Evolutionary conservation across 2,797 vertebrate species (phyloP).

Genomic region (Molossus alvarezi): DNA sequence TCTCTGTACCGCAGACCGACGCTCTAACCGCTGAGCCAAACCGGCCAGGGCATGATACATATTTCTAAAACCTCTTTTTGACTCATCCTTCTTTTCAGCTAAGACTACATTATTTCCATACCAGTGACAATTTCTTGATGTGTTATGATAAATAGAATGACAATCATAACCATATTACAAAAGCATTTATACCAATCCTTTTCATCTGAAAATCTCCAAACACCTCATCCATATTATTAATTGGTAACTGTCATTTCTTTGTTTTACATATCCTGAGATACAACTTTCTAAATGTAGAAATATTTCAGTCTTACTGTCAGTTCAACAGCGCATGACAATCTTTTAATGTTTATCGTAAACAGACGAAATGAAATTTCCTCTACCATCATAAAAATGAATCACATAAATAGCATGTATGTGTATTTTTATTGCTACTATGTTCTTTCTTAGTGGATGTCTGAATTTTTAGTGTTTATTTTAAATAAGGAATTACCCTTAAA

Average conservation of each 20-base stretch:
- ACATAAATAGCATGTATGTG: not conserved
- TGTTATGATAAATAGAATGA: not conserved
- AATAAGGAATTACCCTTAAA: conserved; percentile 38
- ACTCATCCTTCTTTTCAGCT: not conserved
- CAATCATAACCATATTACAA: not conserved
- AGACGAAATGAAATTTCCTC: conserved; percentile 19
- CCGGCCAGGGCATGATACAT: not conserved
- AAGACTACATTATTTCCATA: not conserved
- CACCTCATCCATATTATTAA: not conserved
- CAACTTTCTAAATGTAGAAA: not conserved
- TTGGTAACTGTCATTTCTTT: not conserved
- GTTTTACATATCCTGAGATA: conserved; percentile 11
- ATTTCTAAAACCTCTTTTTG: not conserved
- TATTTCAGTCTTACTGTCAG: not conserved
- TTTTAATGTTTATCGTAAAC: not conserved
- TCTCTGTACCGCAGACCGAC: too few relatives aligned
- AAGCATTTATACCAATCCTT: not conserved
- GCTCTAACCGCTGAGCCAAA: too few relatives aligned
- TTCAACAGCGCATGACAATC: not conserved
- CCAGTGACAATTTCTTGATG: not conserved
- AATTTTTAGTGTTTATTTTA: conserved; percentile 48
- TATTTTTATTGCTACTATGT: not conserved
- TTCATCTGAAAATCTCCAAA: conserved; percentile 37
- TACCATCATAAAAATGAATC: not conserved
- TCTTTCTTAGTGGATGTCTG: conserved; percentile 1